Evolutionary conservation across 2,888 invertebrate genomes (phyloP).

Genomic region (Rhamnusium bicolor): DNA sequence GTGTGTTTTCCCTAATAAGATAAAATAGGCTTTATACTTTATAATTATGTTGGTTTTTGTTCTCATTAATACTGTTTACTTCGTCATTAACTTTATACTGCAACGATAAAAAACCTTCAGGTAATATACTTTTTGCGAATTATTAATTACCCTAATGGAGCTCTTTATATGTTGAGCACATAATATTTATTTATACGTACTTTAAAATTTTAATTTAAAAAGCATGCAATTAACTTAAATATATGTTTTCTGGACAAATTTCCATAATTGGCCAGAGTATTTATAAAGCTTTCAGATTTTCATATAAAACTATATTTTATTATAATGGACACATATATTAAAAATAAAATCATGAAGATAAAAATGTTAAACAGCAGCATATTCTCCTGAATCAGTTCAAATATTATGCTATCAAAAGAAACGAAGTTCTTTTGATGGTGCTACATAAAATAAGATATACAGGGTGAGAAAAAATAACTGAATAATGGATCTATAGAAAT

Average conservation of each 20-base stretch:
- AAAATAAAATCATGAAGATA: too few relatives aligned
- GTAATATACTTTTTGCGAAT: not conserved
- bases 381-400: too few relatives aligned
- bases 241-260: not conserved
- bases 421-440: too few relatives aligned
- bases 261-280: not conserved
- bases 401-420: too few relatives aligned
- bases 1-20: not conserved
- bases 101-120: slow-evolving; percentile 6
- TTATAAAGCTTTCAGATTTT: not conserved
- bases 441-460: too few relatives aligned
- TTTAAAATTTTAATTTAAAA: not conserved
- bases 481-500: too few relatives aligned
- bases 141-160: slow-evolving; percentile 14
- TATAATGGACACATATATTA: too few relatives aligned
- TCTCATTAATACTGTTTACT: slow-evolving; percentile 3
- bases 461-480: too few relatives aligned
- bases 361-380: too few relatives aligned
- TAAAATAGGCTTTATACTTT: slow-evolving; percentile 2
- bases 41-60: slow-evolving; percentile 9
- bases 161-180: not conserved
- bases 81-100: not conserved
- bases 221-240: not conserved
- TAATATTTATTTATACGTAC: not conserved
- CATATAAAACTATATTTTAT: not conserved